phyloP scores from a whole-genome alignment of 2,113 vertebrate genomes.

The Raphicerus campestris region DNA sequence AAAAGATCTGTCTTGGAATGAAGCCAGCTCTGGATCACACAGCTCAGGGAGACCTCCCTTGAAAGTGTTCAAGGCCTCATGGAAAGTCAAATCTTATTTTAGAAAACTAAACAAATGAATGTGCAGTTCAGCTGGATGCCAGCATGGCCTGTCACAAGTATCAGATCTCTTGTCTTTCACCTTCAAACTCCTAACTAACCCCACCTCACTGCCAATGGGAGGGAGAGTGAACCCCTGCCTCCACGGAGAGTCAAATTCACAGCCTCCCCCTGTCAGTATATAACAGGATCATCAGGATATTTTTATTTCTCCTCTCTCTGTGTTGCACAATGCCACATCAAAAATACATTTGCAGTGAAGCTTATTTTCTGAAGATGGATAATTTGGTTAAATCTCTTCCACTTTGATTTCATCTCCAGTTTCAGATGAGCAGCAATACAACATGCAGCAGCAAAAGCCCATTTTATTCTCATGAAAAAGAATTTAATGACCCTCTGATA shows the following conservation, averaged over 20 bases:
- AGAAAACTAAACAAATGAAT: not conserved
- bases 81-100: not conserved
- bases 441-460: slow-evolving; percentile 70
- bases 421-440: slow-evolving; percentile 67
- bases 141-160: not conserved
- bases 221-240: not conserved
- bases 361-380: slow-evolving; percentile 71
- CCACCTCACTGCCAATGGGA: not conserved
- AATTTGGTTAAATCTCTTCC: slow-evolving; percentile 77
- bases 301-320: slow-evolving; percentile 48
- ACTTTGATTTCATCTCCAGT: slow-evolving; percentile 69
- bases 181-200: too few relatives aligned
- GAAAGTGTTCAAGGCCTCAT: not conserved
- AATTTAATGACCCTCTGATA: slow-evolving; percentile 75
- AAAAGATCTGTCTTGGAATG: not conserved
- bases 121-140: not conserved
- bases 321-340: slow-evolving; percentile 65
- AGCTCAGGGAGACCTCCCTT: not conserved
- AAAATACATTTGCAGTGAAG: slow-evolving; percentile 69
- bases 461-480: slow-evolving; percentile 79
- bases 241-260: not conserved
- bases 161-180: not conserved
- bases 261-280: not conserved
- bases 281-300: slow-evolving; percentile 47
- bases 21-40: not conserved